phyloP scores from a whole-genome alignment of 2,888 invertebrate genomes.

The Chrysopilus asiliformis region DNA sequence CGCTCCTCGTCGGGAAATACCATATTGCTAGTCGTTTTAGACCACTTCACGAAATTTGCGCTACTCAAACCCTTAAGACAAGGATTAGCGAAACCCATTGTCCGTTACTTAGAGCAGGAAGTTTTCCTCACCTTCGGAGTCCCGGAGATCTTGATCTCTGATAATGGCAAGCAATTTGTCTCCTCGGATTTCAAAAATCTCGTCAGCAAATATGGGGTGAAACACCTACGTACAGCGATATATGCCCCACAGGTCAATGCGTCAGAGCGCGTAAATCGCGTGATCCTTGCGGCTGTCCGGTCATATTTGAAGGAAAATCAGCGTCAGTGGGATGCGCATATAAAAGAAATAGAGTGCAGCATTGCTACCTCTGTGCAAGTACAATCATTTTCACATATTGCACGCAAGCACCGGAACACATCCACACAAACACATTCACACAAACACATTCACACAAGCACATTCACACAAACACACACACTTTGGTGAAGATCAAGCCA shows the following conservation, averaged over 20 bases:
- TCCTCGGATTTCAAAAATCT: neutral
- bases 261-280: constrained; percentile 3
- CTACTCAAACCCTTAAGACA: neutral
- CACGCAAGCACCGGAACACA: no score
- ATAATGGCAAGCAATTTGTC: constrained; percentile 14
- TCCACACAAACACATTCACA: no score
- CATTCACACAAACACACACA: no score
- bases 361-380: constrained; percentile 1
- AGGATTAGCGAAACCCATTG: neutral
- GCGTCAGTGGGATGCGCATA: neutral
- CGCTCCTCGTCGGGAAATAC: constrained; percentile 1
- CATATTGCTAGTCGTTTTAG: neutral
- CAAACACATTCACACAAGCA: no score
- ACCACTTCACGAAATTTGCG: constrained; percentile 12
- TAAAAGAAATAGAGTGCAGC: neutral
- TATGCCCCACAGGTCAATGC: constrained; percentile 5
- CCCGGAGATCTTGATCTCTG: neutral
- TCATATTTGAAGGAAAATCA: constrained; percentile 4
- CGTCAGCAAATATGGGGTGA: constrained; percentile 1
- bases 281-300: constrained; percentile 1
- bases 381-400: neutral
- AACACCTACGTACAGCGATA: neutral
- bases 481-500: no score
- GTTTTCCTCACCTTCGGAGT: neutral
- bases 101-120: neutral